Evolutionary conservation across 2,888 invertebrate species (phyloP).

Genomic region (Odontocolon sp.): DNA sequence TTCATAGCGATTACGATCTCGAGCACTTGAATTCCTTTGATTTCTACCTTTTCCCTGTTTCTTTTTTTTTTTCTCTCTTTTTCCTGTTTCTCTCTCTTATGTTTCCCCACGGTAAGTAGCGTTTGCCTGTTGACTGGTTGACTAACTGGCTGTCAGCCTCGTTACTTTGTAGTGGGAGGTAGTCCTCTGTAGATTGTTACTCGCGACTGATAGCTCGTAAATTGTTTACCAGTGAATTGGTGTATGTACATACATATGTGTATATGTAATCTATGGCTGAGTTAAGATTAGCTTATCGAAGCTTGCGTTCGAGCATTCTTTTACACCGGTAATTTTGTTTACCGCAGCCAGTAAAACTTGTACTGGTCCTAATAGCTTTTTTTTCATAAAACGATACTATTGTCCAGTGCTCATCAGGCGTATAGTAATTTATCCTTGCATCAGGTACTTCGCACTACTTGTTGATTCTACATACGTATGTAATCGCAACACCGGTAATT

Average conservation of each 20-base stretch:
- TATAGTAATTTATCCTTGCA: no score
- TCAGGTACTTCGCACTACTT: no score
- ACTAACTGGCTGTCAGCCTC: neutral
- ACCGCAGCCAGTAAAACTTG: no score
- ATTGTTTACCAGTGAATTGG: slow-evolving; percentile 41
- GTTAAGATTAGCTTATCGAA: no score
- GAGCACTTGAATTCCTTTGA: neutral
- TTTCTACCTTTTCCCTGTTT: neutral
- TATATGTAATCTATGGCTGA: neutral
- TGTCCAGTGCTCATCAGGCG: no score
- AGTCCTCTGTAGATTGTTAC: slow-evolving; percentile 29
- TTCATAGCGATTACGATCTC: slow-evolving; percentile 23
- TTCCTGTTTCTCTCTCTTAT: neutral
- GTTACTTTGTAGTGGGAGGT: neutral
- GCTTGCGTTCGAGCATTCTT: neutral
- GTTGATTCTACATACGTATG: no score
- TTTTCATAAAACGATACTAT: no score
- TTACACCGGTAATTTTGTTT: no score
- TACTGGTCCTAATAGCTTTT: no score
- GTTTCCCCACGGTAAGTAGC: neutral
- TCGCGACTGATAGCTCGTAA: slow-evolving; percentile 39
- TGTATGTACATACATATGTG: neutral
- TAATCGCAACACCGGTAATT: no score
- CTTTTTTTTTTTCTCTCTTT: neutral
- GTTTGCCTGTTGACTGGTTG: neutral